Evolutionary conservation across 2,888 invertebrate genomes (phyloP), one percentile per base, ranked within the genome.

Genomic region (Hydropsyche betteni): DNA sequence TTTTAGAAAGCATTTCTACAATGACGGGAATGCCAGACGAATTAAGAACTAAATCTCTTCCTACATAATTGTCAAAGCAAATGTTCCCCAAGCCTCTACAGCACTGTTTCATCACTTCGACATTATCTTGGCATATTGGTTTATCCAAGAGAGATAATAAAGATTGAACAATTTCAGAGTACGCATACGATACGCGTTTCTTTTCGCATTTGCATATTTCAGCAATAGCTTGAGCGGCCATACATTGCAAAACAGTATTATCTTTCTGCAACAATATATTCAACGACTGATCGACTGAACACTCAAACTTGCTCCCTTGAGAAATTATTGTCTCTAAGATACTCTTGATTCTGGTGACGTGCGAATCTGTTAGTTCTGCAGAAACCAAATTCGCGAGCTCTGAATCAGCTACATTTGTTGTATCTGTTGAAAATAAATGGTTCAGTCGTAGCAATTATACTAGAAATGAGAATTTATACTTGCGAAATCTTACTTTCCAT

Each of bases 61-160:
- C 89, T 81, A 88, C 87, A 86, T 95, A 93, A 86, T 95, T 95
- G 82, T 96, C 93, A 83, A 93, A 96, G 83, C 95, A 95, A 82
- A 97, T 91, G 84, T 97, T 97, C 52, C 95, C 96, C 33, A 97
- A 86, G 3, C 95, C 94, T 81, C 96, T 89, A 80, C 94, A 93
- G 55, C 92, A 90, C 82, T 96, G 94, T 80, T 91, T 91, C 7
- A 91, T 85, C 72, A 91, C 83, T 79, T 91, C 89, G 77, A 88
- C 82, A 76, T 84, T 85, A 10, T 89, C 85, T 16, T 81, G 55
- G 52, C 4, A 55, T 51, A 74, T 80, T 36, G 69, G 76, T 69
- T 36, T 68, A 51, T 83, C 82, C 74, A 92, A 82, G 79, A 90
- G 86, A 73, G 86, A 84, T 74, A 92, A 82, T 79, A 93, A 87